Base-by-base conservation (phyloP, 2,888 invertebrate species). In the Norana najaformis region DNA sequence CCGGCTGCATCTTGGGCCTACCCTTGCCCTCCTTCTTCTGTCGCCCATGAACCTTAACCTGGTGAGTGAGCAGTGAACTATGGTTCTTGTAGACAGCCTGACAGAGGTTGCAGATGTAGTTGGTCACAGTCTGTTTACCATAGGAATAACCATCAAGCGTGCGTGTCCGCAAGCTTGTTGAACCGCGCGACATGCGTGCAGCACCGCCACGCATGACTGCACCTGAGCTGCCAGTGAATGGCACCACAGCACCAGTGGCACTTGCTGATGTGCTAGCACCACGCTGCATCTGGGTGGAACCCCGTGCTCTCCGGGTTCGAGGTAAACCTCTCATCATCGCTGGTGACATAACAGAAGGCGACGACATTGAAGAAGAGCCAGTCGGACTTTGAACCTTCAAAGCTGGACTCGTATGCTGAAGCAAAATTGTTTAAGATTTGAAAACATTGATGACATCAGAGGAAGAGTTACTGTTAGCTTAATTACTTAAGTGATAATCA, bases 71-170 rank as follows among this genome's bases (percentile, higher is more conserved):
- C 38, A 91, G 90, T 69, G 88, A 69, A 83, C 91, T 90, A 83
- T 91, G 91, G 35, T 83, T 82, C 36, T 90, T 90, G 89, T 90
- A 91, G 36, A 37, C 35, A 11, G 34, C 82, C 36, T 88, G 53
- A 37, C 91, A 91, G 88, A 91, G 83, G 88, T 91, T 91, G 53
- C 91, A 91, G 34, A 90, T 88, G 89, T 91, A 91, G 47, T 91
- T 90, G 13, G 90, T 90, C 38, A 91, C 90, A 4, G 91, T 91
- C 89, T 88, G 88, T 39, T 91, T 90, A 34, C 90, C 91, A 53
- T 90, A 91, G 23, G 91, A 90, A 89, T 89, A 91, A 8, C 89
- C 91, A 69, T 90, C 91, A 16, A 89, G 37, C n/a, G 38, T 83
- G 47, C 89, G 82, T 16, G 85, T 37, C 85, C 85, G 35, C 85